phyloP scores from a whole-genome alignment of 2,888 invertebrate genomes.

The Leptopilina syphax region DNA sequence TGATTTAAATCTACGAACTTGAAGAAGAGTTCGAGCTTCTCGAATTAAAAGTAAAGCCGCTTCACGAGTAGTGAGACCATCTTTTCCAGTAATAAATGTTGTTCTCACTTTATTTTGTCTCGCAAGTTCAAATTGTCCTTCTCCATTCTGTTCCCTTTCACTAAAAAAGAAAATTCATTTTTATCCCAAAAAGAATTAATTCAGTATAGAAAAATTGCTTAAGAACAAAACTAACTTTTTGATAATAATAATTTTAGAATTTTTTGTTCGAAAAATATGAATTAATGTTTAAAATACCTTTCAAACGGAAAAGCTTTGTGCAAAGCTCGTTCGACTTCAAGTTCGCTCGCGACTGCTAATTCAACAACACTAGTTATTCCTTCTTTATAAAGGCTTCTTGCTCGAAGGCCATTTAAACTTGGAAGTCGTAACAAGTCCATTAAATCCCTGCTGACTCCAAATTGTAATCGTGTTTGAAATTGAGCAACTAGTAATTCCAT shows the following conservation, averaged over 20 bases:
- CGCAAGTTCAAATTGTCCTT: slow-evolving; percentile 79
- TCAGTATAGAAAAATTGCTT: no score
- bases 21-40: slow-evolving; percentile 85
- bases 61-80: slow-evolving; percentile 88
- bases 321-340: slow-evolving; percentile 86
- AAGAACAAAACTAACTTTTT: no score
- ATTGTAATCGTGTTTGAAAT: slow-evolving; percentile 95
- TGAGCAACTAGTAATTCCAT: slow-evolving; percentile 93
- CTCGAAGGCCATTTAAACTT: slow-evolving; percentile 89
- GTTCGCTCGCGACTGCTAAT: slow-evolving; percentile 86
- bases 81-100: slow-evolving; percentile 88
- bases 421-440: slow-evolving; percentile 93
- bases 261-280: no score
- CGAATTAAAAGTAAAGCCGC: slow-evolving; percentile 87
- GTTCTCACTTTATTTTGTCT: slow-evolving; percentile 84
- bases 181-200: no score
- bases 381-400: slow-evolving; percentile 88
- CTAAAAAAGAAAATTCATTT: slow-evolving; percentile 69
- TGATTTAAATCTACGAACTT: slow-evolving; percentile 68
- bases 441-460: slow-evolving; percentile 95
- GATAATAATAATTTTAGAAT: no score
- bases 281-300: slow-evolving; percentile 76
- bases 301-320: slow-evolving; percentile 90
- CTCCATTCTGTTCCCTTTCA: slow-evolving; percentile 85
- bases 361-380: slow-evolving; percentile 88